These are phyloP conservation scores for Pedetes capensis DNA, from an alignment of 2,113 vertebrate species.

Conservation along the genomic window DNA sequence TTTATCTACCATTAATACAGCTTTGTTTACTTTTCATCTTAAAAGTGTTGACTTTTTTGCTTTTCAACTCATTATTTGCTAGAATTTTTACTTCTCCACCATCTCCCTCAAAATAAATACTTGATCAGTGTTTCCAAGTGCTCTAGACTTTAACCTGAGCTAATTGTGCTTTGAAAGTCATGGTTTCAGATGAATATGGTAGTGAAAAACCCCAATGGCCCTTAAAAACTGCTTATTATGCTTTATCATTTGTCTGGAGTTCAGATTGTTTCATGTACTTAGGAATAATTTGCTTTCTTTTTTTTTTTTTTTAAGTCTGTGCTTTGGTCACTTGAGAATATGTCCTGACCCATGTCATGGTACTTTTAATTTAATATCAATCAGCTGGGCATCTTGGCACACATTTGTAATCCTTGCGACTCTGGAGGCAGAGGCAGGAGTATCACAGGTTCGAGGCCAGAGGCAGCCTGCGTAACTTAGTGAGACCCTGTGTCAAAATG, in stretches of 20 bases:
- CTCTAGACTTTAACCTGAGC: conserved; percentile 7
- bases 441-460: no score
- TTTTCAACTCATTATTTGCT: conserved; percentile 26
- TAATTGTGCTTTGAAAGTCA: conserved; percentile 22
- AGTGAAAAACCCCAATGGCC: background rate
- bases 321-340: background rate
- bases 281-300: no score
- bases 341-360: background rate
- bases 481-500: no score
- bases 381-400: no score
- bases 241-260: background rate
- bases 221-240: background rate
- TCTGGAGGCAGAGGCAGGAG: no score
- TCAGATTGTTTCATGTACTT: background rate
- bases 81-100: background rate
- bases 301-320: background rate
- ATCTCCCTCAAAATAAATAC: background rate
- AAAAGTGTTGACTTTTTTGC: background rate
- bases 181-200: background rate
- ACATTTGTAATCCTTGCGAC: no score
- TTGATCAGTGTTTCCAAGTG: background rate
- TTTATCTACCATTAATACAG: background rate
- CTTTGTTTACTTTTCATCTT: conserved; percentile 10
- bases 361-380: conserved; percentile 22
- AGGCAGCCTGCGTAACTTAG: no score